Evolutionary conservation across 2,113 vertebrate genomes (phyloP).

Genomic region (Channa argus): DNA sequence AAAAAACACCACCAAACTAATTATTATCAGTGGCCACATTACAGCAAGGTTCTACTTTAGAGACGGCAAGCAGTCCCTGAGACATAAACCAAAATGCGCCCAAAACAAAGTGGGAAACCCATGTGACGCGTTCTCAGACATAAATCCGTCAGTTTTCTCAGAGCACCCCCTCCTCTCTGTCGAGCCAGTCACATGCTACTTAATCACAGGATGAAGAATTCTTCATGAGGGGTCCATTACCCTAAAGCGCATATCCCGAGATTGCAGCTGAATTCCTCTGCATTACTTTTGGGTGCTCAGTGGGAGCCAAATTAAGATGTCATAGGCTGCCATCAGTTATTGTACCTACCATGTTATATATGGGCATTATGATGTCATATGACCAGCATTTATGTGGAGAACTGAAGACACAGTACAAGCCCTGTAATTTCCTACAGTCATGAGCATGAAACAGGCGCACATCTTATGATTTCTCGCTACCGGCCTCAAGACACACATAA

Average conservation of each 20-base stretch:
- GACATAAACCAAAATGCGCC: background rate
- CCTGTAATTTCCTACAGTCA: background rate
- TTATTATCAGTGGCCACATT: constrained; percentile 80
- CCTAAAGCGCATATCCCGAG: background rate
- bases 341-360: too few relatives aligned
- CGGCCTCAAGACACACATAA: background rate
- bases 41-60: constrained; percentile 3
- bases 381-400: too few relatives aligned
- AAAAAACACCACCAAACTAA: constrained; percentile 33
- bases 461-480: background rate
- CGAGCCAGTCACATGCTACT: constrained; percentile 72
- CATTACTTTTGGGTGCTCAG: background rate
- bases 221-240: constrained; percentile 3
- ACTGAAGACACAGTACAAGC: too few relatives aligned
- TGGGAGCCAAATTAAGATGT: too few relatives aligned
- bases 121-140: constrained; percentile 24
- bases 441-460: background rate
- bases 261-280: background rate
- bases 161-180: constrained; percentile 11
- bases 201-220: constrained; percentile 47
- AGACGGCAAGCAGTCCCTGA: background rate
- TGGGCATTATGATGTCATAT: too few relatives aligned
- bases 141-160: constrained; percentile 32
- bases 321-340: too few relatives aligned
- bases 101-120: background rate